Conservation (phyloP, 2,113 vertebrate species). For the Eudorcas thomsonii region DNA sequence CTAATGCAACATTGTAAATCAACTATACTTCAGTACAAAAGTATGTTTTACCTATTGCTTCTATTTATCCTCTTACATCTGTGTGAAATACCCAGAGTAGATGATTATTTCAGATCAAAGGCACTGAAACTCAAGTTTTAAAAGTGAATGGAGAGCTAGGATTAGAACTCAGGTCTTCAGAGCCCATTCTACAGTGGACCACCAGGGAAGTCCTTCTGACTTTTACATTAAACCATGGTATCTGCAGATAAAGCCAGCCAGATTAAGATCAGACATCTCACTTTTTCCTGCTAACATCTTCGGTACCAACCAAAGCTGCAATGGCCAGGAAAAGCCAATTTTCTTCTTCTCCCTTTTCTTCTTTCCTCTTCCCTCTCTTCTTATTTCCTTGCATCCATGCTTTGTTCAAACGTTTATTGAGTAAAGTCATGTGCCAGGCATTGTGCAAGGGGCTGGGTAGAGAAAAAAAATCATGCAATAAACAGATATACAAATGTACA, state of each 20-base stretch:
- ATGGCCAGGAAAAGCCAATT: neutral
- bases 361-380: neutral
- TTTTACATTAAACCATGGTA: neutral
- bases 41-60: neutral
- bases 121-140: neutral
- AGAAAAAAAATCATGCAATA: neutral
- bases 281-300: neutral
- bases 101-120: neutral
- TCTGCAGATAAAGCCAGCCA: neutral
- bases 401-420: neutral
- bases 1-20: neutral
- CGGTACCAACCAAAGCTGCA: neutral
- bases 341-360: neutral
- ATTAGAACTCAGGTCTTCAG: neutral
- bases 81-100: neutral
- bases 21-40: neutral
- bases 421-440: neutral
- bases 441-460: neutral
- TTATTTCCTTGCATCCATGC: neutral
- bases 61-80: neutral
- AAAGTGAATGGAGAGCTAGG: neutral
- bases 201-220: neutral
- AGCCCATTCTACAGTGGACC: fast-evolving
- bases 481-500: neutral
- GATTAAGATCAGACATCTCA: no score